Base-by-base conservation (phyloP, 1,140 invertebrate genomes). In the Bombus picipes region DNA sequence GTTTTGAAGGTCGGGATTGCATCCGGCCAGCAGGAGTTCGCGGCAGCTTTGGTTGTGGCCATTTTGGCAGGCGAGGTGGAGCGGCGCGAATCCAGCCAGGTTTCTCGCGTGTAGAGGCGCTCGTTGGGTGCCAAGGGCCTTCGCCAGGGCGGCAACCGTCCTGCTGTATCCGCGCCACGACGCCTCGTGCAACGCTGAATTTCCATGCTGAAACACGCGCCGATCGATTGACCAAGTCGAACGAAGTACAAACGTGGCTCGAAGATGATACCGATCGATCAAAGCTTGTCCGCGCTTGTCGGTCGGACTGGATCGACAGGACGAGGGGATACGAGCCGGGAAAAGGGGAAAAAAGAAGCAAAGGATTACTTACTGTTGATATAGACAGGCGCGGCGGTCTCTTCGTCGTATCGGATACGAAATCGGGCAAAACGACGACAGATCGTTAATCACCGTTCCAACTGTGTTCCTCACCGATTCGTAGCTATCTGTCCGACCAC, bases 31-130 rank as follows among this genome's bases (percentile, higher is more conserved):
- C 2, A 99, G 95, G 8, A 99, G 95, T 92, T 98, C 98, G 68
- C 99, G 94, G 87, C 98, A 98, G 86, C 98, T 98, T 96, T 99
- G 98, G 95, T 99, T 99, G 95, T 99, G 99, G 1, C 99, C 98
- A 93, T 99, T 99, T 96, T 99, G 98, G 92, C 98, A 98, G 71
- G 98, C 98, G 75, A 99, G 96, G 95, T 99, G 99, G 5, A 99
- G 96, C n/a, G 98, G 96, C 22, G 98, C 97, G 94, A 99, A 99
- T 32, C 98, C 98, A 76, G 97, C 98, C 88, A 97, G 96, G 95
- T 99, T 99, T 91, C 97, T 96, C 37, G 97, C 95, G 90, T 97
- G 96, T 81, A 98, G 95, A 80, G 97, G 97, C 6, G 97, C 97
- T 70, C 97, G 96, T 68, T 97, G 96, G 71, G 97, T 96, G 53